These are phyloP conservation scores for Mellivora capensis DNA, from an alignment of 2,113 vertebrate species.

Conservation along the genomic window DNA sequence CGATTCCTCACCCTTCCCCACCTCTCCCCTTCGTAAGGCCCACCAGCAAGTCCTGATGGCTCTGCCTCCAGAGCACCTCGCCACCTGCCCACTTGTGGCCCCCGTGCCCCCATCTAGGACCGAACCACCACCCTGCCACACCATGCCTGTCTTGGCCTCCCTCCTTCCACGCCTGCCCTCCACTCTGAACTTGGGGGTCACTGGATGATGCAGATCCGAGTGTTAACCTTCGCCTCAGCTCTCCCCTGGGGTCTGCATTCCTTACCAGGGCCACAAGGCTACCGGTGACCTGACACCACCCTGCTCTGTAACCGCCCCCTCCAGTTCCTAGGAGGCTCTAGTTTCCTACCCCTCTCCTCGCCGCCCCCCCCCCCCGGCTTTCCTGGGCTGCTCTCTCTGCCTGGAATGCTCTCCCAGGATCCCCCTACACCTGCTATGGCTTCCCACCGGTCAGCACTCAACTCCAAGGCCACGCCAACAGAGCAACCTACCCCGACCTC, in stretches of 20 bases:
- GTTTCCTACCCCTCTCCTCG: too few relatives aligned
- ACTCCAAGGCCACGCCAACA: neutral
- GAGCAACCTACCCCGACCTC: neutral
- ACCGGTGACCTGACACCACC: too few relatives aligned
- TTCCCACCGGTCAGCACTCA: neutral
- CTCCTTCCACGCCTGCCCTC: neutral
- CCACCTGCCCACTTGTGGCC: neutral
- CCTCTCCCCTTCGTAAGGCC: neutral
- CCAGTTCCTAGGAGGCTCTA: neutral
- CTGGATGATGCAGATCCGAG: rapidly evolving
- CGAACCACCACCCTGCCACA: neutral
- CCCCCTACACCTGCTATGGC: rapidly evolving
- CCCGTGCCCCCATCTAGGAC: neutral
- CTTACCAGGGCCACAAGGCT: neutral
- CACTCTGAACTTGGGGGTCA: neutral
- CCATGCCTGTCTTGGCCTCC: neutral
- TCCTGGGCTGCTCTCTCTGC: neutral
- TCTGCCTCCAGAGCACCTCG: neutral
- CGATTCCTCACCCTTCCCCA: neutral
- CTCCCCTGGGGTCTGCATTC: neutral
- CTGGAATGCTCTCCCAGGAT: neutral
- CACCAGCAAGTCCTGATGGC: neutral
- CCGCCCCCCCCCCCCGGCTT: rapidly evolving
- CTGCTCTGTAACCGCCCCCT: neutral
- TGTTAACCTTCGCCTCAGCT: neutral